Base-by-base conservation (phyloP, 2,888 invertebrate genomes). In the Tetrapedia diversipes region DNA sequence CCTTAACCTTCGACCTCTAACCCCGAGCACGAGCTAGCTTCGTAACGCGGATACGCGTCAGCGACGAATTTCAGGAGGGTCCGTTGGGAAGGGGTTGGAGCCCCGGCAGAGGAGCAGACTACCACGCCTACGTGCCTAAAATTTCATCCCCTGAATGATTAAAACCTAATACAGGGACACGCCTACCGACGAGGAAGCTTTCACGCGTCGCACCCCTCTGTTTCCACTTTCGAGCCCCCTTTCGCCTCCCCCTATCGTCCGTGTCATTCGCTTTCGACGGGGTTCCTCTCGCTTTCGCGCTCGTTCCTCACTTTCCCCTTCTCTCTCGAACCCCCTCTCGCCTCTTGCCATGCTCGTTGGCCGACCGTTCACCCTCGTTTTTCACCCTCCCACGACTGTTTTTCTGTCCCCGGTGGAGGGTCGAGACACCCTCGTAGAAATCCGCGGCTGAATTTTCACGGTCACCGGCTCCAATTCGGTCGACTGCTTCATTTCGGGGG, bases 81-180 rank as follows among this genome's bases (percentile, higher is more conserved):
- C 14, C 8, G 67, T 81, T 89, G 89, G 90, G 89, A 91, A 90
- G 87, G 89, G 61, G 90, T 90, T 90, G 91, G 87, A 79, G n/a
- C n/a, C 91, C 65, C 91, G 91, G 89, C 79, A 90, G 90, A 87
- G 88, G 79, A 86, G 88, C 90, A 91, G 91, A 91, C 90, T 90
- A 90, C 91, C 91, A 91, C 91, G 91, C 91, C 91, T 81, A 79
- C 88, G 86, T 87, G 85, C 88, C 91, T 86, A 89, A 90, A 91
- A 91, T 89, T 91, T 91, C 91, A 90, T 90, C 83, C 84, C 84
- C 82, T 90, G 90, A 91, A 91, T 90, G 91, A 91, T 91, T 91
- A 91, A 91, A 91, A 91, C 90, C 89, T 91, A 91, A 91, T 91
- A 90, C 88, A 89, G 86, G 83, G 90, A 90, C 90, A 91, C 91